Conservation (phyloP, 2,113 vertebrate genomes). For the Panthera uncia region DNA sequence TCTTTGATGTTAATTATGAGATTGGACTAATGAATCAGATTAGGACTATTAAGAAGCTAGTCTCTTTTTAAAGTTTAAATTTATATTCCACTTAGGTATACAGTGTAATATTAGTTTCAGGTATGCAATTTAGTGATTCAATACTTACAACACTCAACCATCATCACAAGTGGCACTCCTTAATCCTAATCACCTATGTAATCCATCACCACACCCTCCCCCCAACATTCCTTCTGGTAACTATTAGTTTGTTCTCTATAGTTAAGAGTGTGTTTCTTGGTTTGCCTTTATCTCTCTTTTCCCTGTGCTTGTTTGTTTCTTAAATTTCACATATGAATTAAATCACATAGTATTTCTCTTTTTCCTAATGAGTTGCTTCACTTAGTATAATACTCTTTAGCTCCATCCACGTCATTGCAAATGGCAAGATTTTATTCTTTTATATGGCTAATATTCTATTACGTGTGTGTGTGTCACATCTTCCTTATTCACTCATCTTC, state of each 20-base stretch:
- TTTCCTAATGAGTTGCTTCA: not conserved
- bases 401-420: not conserved
- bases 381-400: not conserved
- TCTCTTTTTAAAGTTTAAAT: not conserved
- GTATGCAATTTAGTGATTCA: not conserved
- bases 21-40: not conserved
- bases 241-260: not conserved
- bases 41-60: not conserved
- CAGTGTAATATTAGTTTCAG: not conserved
- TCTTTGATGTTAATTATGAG: not conserved
- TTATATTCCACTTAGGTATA: not conserved
- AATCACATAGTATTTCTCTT: not conserved
- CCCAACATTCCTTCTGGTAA: not conserved
- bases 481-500: too few relatives aligned
- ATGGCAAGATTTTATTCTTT: not conserved
- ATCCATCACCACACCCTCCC: not conserved
- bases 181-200: not conserved
- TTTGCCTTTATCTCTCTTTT: not conserved
- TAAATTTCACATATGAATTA: not conserved
- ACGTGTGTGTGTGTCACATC: too few relatives aligned
- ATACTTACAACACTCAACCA: not conserved
- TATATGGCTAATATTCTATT: not conserved
- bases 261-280: not conserved
- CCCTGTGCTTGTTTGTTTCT: not conserved
- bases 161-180: not conserved